Evolutionary conservation across 2,888 invertebrate species (phyloP).

Genomic region (Coelogynopora nodosa): DNA sequence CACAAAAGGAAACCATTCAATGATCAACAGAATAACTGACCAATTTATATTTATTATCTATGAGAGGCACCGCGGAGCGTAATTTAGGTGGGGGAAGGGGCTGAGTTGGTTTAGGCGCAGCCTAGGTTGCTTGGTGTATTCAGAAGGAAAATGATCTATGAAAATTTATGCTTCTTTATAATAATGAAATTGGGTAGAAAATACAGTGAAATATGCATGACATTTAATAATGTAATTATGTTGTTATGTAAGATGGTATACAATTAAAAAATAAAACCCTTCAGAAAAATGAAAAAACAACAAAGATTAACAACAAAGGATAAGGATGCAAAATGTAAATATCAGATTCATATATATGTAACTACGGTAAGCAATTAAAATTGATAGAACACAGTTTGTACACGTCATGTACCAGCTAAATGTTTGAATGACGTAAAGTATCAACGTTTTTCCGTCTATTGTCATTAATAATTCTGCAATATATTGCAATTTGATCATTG

Average conservation of each 20-base stretch:
- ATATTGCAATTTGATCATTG: neutral
- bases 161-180: slow-evolving; percentile 22
- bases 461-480: slow-evolving; percentile 28
- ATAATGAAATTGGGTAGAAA: neutral
- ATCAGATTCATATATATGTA: neutral
- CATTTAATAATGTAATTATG: neutral
- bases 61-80: neutral
- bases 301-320: neutral
- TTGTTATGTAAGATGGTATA: no score
- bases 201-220: neutral
- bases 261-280: no score
- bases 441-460: slow-evolving; percentile 11
- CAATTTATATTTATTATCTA: no score
- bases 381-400: neutral
- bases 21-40: neutral
- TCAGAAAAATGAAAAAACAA: neutral
- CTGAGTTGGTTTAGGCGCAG: slow-evolving; percentile 1
- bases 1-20: no score
- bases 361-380: neutral
- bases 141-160: slow-evolving; percentile 9
- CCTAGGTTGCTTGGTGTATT: slow-evolving; percentile 17
- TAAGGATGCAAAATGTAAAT: neutral
- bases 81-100: neutral
- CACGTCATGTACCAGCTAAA: neutral
- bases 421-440: slow-evolving; percentile 18